Conservation (phyloP, 2,888 invertebrate species). For the Tetanocera ferruginea region DNA sequence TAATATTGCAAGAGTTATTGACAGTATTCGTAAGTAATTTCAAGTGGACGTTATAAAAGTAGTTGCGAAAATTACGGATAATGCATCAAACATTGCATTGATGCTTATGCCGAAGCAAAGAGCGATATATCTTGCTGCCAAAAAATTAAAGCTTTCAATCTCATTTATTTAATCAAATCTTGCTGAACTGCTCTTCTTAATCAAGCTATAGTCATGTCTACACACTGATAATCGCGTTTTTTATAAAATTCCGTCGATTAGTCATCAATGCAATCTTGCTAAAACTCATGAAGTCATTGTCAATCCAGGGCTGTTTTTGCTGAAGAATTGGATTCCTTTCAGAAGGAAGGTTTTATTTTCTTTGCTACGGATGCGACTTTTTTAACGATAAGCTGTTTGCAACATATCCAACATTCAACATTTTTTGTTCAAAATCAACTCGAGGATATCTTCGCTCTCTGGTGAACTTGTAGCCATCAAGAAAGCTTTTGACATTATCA, state of each 20-base stretch:
- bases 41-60: too few relatives aligned
- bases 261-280: background rate
- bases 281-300: background rate
- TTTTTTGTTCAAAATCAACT: background rate
- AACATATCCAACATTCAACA: conserved; percentile 1
- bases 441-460: background rate
- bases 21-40: too few relatives aligned
- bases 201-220: background rate
- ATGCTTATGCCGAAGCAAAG: background rate
- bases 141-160: background rate
- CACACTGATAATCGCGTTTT: background rate
- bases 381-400: background rate
- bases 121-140: background rate
- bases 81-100: too few relatives aligned
- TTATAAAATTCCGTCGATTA: background rate
- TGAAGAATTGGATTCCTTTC: background rate
- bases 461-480: conserved; percentile 20
- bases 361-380: background rate
- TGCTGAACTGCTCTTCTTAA: background rate
- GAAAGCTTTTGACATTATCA: conserved; percentile 20
- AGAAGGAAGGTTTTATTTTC: background rate
- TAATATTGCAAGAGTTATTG: too few relatives aligned
- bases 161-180: background rate
- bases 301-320: background rate
- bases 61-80: too few relatives aligned